Evolutionary conservation across 2,888 invertebrate species (phyloP).

Genomic region (Mythimna ferrago): DNA sequence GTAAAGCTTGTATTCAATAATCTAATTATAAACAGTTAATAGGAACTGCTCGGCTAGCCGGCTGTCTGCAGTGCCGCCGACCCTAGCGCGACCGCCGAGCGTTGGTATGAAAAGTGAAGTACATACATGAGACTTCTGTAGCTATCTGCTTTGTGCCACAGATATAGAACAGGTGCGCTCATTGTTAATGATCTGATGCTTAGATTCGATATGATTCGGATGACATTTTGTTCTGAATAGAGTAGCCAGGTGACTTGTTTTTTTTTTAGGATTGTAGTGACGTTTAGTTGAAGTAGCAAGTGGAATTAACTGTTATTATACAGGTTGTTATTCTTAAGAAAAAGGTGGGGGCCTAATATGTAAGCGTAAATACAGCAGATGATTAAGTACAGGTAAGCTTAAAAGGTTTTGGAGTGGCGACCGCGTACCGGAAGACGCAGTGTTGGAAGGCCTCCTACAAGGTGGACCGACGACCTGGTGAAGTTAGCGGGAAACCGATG

Average conservation of each 20-base stretch:
- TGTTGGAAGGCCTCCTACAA: no score
- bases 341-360: not conserved
- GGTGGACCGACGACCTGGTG: no score
- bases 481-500: no score
- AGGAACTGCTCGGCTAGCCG: no score
- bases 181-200: constrained; percentile 63
- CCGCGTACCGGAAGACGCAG: no score
- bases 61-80: no score
- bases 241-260: constrained; percentile 36
- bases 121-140: no score
- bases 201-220: constrained; percentile 60
- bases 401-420: no score
- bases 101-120: no score
- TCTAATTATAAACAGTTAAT: no score
- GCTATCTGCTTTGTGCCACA: not conserved
- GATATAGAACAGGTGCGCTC: constrained; percentile 60
- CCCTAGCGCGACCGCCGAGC: no score
- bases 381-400: not conserved
- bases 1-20: no score
- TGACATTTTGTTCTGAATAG: constrained; percentile 60
- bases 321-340: constrained; percentile 1
- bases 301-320: constrained; percentile 23
- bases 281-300: constrained; percentile 14
- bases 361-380: not conserved
- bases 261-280: constrained; percentile 40